Conservation (phyloP, 1,140 invertebrate species). For the Olivierus martensii region DNA sequence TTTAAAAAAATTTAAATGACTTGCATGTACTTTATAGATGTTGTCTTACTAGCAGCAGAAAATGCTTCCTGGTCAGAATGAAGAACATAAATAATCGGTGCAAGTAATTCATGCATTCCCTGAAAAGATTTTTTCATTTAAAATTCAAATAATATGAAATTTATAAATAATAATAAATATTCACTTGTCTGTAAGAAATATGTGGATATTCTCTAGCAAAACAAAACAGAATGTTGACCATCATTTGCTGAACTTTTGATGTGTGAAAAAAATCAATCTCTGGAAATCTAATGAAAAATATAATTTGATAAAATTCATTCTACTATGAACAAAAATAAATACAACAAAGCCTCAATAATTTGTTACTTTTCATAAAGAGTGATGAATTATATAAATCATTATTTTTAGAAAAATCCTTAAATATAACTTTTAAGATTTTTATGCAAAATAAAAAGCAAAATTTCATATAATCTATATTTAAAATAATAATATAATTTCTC, state of each 20-base stretch:
- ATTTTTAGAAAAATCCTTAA: too few species aligned
- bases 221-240: constrained; percentile 54
- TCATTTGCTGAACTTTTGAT: constrained; percentile 46
- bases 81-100: constrained; percentile 56
- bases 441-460: too few species aligned
- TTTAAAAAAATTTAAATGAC: background rate
- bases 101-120: constrained; percentile 73
- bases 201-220: constrained; percentile 55
- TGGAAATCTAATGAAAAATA: constrained; percentile 43
- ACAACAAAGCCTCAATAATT: too few species aligned
- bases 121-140: constrained; percentile 23
- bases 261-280: constrained; percentile 60
- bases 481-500: too few species aligned
- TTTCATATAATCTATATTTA: too few species aligned
- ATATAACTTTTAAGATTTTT: too few species aligned
- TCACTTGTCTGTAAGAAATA: constrained; percentile 55
- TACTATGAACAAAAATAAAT: too few species aligned
- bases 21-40: constrained; percentile 28
- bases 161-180: constrained; percentile 5
- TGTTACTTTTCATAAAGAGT: too few species aligned
- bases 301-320: too few species aligned
- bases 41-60: constrained; percentile 33
- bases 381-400: too few species aligned
- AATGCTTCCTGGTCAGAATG: constrained; percentile 54
- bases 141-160: too few species aligned